Evolutionary conservation across 2,888 invertebrate species (phyloP).

Genomic region (Nymphalis c-album): DNA sequence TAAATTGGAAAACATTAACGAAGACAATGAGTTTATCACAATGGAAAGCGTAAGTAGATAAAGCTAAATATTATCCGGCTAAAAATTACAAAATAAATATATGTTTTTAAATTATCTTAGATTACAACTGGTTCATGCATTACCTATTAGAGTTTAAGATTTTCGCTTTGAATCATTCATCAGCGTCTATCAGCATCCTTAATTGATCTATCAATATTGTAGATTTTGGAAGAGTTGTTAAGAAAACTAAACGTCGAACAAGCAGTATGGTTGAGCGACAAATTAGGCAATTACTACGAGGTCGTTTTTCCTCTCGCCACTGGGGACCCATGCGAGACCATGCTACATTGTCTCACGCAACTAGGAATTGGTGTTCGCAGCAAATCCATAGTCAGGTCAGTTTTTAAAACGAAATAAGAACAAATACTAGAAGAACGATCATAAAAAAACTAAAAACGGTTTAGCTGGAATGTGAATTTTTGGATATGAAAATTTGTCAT

Average conservation of each 20-base stretch:
- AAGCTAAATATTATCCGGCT: background rate
- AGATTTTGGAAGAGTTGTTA: slow-evolving; percentile 86
- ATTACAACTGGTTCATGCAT: no score
- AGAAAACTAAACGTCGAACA: slow-evolving; percentile 85
- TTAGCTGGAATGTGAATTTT: no score
- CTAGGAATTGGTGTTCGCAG: slow-evolving; percentile 85
- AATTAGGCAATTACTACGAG: slow-evolving; percentile 85
- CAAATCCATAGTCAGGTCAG: slow-evolving; percentile 87
- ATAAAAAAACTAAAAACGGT: no score
- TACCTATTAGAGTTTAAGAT: no score
- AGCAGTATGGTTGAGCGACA: slow-evolving; percentile 86
- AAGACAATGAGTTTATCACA: slow-evolving; percentile 81
- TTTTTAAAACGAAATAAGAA: background rate
- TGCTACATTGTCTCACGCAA: slow-evolving; percentile 87
- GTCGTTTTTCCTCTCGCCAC: slow-evolving; percentile 86
- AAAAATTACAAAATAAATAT: background rate
- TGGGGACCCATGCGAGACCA: slow-evolving; percentile 87
- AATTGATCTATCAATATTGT: background rate
- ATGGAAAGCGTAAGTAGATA: slow-evolving; percentile 83
- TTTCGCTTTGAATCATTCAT: no score
- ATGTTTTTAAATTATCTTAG: no score
- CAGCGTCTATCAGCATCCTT: background rate
- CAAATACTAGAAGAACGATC: no score
- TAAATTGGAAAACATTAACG: slow-evolving; percentile 65
- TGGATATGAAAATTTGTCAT: no score